Conservation (phyloP, 1,140 invertebrate genomes). For the Panulirus ornatus region DNA sequence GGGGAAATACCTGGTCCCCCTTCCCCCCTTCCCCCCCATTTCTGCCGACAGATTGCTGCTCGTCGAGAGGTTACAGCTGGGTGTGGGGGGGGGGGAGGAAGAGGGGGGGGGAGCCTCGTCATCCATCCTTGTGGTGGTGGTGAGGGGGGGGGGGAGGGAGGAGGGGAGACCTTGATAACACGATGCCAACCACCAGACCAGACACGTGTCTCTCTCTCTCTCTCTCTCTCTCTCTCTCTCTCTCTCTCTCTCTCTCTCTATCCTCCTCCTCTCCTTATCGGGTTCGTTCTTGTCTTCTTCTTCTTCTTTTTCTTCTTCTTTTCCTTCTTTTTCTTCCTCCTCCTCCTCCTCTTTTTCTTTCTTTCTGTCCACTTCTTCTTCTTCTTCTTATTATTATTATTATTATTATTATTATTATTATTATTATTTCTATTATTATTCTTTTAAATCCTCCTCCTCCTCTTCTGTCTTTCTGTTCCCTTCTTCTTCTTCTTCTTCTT, state of each 20-base stretch:
- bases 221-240: too few species aligned
- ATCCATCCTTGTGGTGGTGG: too few species aligned
- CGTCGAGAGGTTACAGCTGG: too few species aligned
- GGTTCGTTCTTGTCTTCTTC: too few species aligned
- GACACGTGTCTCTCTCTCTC: too few species aligned
- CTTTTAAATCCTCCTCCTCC: neutral
- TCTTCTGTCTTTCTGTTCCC: neutral
- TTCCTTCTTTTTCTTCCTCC: neutral
- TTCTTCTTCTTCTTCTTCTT: conserved; percentile 1
- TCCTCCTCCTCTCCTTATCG: too few species aligned
- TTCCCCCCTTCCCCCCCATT: too few species aligned
- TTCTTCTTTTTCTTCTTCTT: neutral
- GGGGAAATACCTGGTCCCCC: too few species aligned
- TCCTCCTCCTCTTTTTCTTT: neutral
- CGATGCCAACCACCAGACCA: too few species aligned
- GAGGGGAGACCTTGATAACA: neutral
- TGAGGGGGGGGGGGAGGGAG: neutral
- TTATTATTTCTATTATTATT: neutral
- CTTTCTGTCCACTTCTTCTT: neutral
- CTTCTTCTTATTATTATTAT: neutral
- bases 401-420: neutral
- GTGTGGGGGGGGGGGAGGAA: too few species aligned
- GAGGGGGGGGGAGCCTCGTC: neutral
- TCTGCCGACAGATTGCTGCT: too few species aligned
- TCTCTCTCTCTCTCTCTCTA: too few species aligned